Evolutionary conservation across 2,797 vertebrate species (phyloP).

Genomic region (Tangara arthus): DNA sequence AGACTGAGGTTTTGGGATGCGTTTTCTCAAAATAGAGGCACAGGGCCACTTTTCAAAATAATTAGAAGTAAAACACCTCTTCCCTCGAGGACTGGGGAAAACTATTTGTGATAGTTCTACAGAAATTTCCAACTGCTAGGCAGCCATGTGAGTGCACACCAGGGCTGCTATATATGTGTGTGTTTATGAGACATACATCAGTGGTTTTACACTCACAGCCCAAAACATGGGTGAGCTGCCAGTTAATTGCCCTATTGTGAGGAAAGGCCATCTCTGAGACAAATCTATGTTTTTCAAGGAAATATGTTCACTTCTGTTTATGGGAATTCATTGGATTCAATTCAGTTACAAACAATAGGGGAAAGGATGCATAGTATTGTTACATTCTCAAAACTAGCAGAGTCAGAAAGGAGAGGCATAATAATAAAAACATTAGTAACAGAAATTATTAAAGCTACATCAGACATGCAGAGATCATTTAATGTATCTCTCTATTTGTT

Average conservation of each 20-base stretch:
- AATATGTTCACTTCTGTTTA: not conserved
- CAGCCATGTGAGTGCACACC: accelerated
- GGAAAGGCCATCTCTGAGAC: not conserved
- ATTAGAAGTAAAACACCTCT: not conserved
- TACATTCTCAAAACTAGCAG: not conserved
- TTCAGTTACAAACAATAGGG: not conserved
- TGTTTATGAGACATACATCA: not conserved
- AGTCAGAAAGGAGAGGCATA: not conserved
- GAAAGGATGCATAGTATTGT: not conserved
- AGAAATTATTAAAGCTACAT: not conserved
- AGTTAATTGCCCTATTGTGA: not conserved
- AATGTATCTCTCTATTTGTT: not conserved
- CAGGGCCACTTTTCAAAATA: not conserved
- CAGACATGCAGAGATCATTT: not conserved
- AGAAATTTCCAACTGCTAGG: not conserved
- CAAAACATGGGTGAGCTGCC: not conserved
- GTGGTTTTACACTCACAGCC: not conserved
- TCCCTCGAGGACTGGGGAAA: not conserved
- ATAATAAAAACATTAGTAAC: not conserved
- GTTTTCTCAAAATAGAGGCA: not conserved
- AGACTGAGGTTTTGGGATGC: not conserved
- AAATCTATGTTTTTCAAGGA: not conserved
- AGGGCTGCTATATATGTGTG: not conserved
- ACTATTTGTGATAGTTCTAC: not conserved
- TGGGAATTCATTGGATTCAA: not conserved